Base-by-base conservation (phyloP, 2,888 invertebrate genomes). In the Sinhomidia bicolor region DNA sequence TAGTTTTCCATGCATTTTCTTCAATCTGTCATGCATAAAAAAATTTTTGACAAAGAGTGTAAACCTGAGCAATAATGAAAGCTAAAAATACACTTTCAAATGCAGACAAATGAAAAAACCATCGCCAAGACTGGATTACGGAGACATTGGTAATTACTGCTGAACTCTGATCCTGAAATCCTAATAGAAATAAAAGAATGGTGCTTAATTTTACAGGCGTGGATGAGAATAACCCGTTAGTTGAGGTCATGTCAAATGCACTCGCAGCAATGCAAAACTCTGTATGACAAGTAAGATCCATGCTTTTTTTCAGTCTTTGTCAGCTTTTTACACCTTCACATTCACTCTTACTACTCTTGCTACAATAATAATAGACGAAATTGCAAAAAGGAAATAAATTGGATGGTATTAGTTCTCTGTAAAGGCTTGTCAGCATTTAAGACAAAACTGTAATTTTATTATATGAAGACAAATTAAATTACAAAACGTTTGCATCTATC, bases 401-500 rank as follows among this genome's bases (percentile, higher is more conserved):
- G n/a, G n/a, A n/a, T n/a, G n/a, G n/a, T n/a, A n/a, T n/a, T n/a
- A n/a, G n/a, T n/a, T n/a, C n/a, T n/a, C n/a, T n/a, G n/a, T 54
- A 54, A 54, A 6, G 6, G 54, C 6, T 54, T n/a, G 54, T 54
- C 17, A 17, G 17, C 54, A 54, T 20, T 14, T n/a, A 54, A 54
- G 4, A 14, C 7, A 62, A 10, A 62, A 62, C 9, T 10, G 60
- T 62, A 23, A 71, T 12, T 71, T 71, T 71, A 51, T 76, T 47
- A n/a, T 76, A 17, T 51, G 26, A 29, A 0, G 29, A 74, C 4
- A 6, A 54, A 54, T 29, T 76, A 7, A 6, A 29, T 65, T 51
- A 88, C 32, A 89, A 68, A 29, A 89, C 51, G 5, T 90, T 89
- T 26, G 89, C 82, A 26, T 81, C 51, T 60, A 87, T 84, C 10